phyloP scores from a whole-genome alignment of 2,113 vertebrate genomes.

The Ifrita kowaldi region DNA sequence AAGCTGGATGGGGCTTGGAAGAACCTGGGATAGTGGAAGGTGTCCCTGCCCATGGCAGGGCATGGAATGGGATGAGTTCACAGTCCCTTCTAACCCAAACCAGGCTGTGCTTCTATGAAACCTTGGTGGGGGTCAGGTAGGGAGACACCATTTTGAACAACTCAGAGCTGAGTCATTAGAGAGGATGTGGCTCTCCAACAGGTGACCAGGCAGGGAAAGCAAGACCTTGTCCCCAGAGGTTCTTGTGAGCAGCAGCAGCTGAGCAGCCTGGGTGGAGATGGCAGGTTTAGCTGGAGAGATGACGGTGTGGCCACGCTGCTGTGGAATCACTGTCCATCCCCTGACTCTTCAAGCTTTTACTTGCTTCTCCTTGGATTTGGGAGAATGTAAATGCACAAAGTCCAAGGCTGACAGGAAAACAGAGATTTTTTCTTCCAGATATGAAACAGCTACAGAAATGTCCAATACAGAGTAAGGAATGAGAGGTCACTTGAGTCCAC shows the following conservation, averaged over 20 bases:
- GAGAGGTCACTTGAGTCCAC: not conserved
- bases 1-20: not conserved
- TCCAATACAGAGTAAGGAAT: not conserved
- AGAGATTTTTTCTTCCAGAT: not conserved
- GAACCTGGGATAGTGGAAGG: not conserved
- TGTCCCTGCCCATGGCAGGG: not conserved
- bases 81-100: not conserved
- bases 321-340: not conserved
- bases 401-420: not conserved
- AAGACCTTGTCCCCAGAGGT: not conserved
- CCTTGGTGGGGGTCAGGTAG: not conserved
- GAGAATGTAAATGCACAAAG: not conserved
- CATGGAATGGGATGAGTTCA: not conserved
- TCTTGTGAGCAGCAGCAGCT: not conserved
- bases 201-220: not conserved
- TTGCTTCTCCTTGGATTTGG: not conserved
- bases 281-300: not conserved
- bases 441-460: not conserved
- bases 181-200: not conserved
- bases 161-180: not conserved
- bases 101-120: not conserved
- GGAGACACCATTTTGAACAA: not conserved
- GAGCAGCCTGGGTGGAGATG: not conserved
- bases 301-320: not conserved
- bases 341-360: not conserved